phyloP scores from a whole-genome alignment of 1,140 invertebrate genomes.

The Brachystomella parvula region DNA sequence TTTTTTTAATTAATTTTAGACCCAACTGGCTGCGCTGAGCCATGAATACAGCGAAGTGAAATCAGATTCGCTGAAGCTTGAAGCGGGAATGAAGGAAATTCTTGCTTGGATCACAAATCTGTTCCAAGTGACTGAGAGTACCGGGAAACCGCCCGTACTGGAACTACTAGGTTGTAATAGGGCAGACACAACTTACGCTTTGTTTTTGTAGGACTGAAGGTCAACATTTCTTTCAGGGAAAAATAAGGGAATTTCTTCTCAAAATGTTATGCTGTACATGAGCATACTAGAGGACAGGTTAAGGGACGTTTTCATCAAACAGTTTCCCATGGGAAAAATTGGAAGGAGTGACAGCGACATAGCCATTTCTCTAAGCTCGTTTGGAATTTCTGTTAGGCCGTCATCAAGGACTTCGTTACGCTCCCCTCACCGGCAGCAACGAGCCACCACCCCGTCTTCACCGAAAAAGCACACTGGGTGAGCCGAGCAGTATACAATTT shows the following conservation, averaged over 20 bases:
- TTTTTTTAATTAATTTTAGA: conserved; percentile 5
- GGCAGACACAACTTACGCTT: background rate
- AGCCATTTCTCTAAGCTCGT: too few species aligned
- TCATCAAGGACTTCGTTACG: too few species aligned
- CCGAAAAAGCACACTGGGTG: too few species aligned
- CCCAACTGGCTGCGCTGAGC: background rate
- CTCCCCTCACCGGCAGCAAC: too few species aligned
- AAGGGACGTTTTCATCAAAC: conserved; percentile 29
- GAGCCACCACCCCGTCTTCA: too few species aligned
- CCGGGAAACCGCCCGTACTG: conserved; percentile 23
- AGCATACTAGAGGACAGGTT: conserved; percentile 34
- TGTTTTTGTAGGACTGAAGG: background rate
- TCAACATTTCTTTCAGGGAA: conserved; percentile 17
- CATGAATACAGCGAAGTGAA: conserved; percentile 5
- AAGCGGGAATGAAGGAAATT: conserved; percentile 26
- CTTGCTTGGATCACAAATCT: conserved; percentile 28
- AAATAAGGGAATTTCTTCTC: conserved; percentile 24
- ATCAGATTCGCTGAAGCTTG: conserved; percentile 10
- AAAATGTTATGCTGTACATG: conserved; percentile 30
- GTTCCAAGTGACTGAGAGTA: conserved; percentile 29
- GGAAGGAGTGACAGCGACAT: too few species aligned
- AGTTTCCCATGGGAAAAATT: too few species aligned
- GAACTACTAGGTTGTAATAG: conserved; percentile 24
- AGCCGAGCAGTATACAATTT: too few species aligned
- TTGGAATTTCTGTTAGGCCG: too few species aligned